Base-by-base conservation (phyloP, 2,113 vertebrate species). In the Archilochus colubris region DNA sequence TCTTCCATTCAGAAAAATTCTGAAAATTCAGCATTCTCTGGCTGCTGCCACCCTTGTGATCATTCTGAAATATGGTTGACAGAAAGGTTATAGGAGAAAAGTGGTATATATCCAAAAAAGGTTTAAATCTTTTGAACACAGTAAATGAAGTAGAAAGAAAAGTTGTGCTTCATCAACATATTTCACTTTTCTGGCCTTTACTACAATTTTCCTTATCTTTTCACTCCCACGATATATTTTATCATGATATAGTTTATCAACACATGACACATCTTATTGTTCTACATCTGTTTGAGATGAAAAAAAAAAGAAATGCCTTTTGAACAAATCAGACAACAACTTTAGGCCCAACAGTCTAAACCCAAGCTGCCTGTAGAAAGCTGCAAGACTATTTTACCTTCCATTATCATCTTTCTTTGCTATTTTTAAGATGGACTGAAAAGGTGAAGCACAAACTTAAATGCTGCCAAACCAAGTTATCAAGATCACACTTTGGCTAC, bases 121-220 rank as follows among this genome's bases (percentile, higher is more conserved):
- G 13, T 38, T 70, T 73, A 63, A 82, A 89, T 81, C 36, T 89
- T 11, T 28, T 73, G 58, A 85, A 66, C 0, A 2, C 7, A 62
- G 58, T 33, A 57, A 91, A 46, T 23, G 73, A 91, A 85, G 58
- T 40, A 85, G 46, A 82, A 75, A 36, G 14, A 91, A 90, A 86
- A 58, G 28, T 28, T 21, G 61, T 14, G 31, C 2, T 75, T 30
- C 17, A 53, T 14, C 40, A 55, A 51, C 2, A 2, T 24, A 48
- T 74, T 76, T 84, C 4, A 85, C 72, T 86, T 95, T 89, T 96
- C 59, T 44, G 89, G 43, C 66, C 5, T 48, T 20, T 81, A 5
- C 48, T 95, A 53, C 53, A 73, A 43, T 86, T 80, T 94, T 75
- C 25, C 36, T 88, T 93, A 54, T 91, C 30, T 88, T 91, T 46